Percentiles rank a stretch among this genome's conserved stretches.
Evolutionary conservation across 2,113 vertebrate species (phyloP).

Genomic region (Axis porcinus): DNA sequence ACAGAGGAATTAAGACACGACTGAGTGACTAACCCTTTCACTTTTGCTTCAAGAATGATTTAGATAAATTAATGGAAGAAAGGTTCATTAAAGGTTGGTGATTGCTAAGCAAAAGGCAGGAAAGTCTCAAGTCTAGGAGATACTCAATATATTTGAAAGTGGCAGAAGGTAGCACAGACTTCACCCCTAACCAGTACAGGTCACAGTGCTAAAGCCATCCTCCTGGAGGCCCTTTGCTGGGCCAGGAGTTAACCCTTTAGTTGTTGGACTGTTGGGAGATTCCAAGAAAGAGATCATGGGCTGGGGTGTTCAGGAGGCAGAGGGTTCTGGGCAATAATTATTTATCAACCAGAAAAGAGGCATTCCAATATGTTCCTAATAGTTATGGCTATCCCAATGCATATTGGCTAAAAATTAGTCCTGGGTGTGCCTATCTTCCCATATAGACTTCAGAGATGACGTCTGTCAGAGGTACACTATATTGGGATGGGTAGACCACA

Average conservation of each 20-base stretch:
- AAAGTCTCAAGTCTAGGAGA: background rate
- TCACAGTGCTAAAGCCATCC: background rate
- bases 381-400: background rate
- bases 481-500: background rate
- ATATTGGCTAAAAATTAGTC: background rate
- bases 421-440: background rate
- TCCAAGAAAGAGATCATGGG: background rate
- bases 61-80: slow-evolving; percentile 22
- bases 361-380: background rate
- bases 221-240: background rate
- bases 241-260: background rate
- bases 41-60: background rate
- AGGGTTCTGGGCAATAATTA: background rate
- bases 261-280: background rate
- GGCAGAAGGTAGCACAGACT: background rate
- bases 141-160: background rate
- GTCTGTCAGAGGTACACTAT: background rate
- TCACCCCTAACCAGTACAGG: background rate
- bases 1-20: background rate
- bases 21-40: background rate
- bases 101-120: background rate
- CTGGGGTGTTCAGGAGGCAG: background rate
- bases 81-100: background rate
- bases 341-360: slow-evolving; percentile 13
- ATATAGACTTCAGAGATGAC: background rate